Base-by-base conservation (phyloP, 2,797 vertebrate species). In the Neomorphus geoffroyi region DNA sequence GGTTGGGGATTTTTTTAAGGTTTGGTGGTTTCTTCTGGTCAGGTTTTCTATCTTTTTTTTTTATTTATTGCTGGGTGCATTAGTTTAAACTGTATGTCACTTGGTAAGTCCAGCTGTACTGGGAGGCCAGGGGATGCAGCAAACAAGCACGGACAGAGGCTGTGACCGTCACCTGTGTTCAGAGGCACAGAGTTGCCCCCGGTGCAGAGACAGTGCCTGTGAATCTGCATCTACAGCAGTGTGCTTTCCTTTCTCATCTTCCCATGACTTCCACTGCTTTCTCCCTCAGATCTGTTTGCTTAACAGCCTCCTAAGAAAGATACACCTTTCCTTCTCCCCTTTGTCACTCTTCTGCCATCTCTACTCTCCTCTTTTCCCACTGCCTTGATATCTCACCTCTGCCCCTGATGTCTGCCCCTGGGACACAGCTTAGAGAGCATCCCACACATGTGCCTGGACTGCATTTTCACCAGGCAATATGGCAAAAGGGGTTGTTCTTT, bases 391-490 rank as follows among this genome's bases (percentile, higher is more conserved):
- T 66, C 32, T 74, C 17, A 4, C 46, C 74, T 35, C 57, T 1
- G 0, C 5, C 35, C 9, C 26, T 2, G 18, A 11, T 7, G 39
- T 33, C 73, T 33, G 41, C 6, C 48, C 46, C 13, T 0, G 1
- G n/a, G 32, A 37, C 28, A 14, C 10, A 21, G 54, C 56, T 53
- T 37, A 14, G 22, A 22, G 73, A 35, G 32, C 3, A 0, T 26
- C 39, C 1, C 0, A 12, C 18, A 1, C 0, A 0, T 4, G 32
- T 32, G 35, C 19, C 13, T 2, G 1, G n/a, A 1, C 9, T 4
- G 28, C 4, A 1, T 22, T 60, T 77, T 17, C 8, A 0, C 39
- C 7, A 0, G 18, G 35, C 23, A 3, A 65, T 39, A 1, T 3
- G 2, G 56, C 23, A 22, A 21, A 39, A 0, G 0, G 7, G 9